Percentiles rank a stretch among this genome's conserved stretches.
Evolutionary conservation across 2,113 vertebrate genomes (phyloP).

Genomic region (human): GRCh38 chr9:37717001-37717500

Average conservation of each 20-base stretch:
- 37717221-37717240: slow-evolving; percentile 35
- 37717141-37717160: slow-evolving; percentile 23
- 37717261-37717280: slow-evolving; percentile 9
- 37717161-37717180: slow-evolving; percentile 42
- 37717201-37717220: slow-evolving; percentile 51
- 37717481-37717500: too few species aligned
- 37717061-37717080: slow-evolving; percentile 55
- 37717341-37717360: too few species aligned
- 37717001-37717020: background rate
- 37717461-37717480: too few species aligned
- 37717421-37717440: too few species aligned
- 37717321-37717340: too few species aligned
- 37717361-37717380: too few species aligned
- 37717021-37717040: background rate
- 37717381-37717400: too few species aligned
- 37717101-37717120: slow-evolving; percentile 55
- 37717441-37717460: too few species aligned
- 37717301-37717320: too few species aligned
- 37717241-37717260: background rate
- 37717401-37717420: too few species aligned
- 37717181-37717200: slow-evolving; percentile 59
- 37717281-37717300: slow-evolving; percentile 39
- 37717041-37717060: slow-evolving; percentile 31
- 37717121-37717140: slow-evolving; percentile 21
- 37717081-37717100: slow-evolving; percentile 6